Conservation (phyloP, 2,888 invertebrate genomes). For the Hemicrepidius hirtus region DNA sequence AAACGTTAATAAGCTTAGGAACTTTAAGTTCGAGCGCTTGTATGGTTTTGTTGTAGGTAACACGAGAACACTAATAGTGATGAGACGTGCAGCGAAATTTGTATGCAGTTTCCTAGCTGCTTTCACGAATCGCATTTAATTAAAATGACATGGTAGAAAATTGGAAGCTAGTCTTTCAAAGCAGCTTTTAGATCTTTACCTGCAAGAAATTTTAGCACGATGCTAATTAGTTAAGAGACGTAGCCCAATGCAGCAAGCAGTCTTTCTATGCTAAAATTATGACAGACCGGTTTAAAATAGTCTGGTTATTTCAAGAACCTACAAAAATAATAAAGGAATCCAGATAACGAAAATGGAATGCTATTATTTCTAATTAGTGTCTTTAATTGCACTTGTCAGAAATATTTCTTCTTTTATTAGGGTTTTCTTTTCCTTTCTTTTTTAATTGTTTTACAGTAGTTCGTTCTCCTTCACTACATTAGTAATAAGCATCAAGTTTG, state of each 20-base stretch:
- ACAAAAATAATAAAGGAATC: neutral
- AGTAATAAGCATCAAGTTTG: too few species aligned
- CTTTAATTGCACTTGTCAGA: slow-evolving; percentile 4
- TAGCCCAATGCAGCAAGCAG: neutral
- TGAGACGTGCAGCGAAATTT: neutral
- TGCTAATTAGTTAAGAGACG: slow-evolving; percentile 2
- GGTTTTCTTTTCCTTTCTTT: too few species aligned
- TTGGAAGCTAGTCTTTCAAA: neutral
- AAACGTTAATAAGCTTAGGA: slow-evolving; percentile 18
- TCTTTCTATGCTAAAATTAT: neutral
- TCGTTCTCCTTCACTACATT: too few species aligned
- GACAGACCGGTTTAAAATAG: neutral
- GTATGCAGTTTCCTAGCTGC: neutral
- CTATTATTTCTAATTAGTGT: slow-evolving; percentile 9
- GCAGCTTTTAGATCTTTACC: too few species aligned
- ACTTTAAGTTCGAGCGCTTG: neutral
- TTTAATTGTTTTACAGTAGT: too few species aligned
- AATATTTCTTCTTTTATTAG: neutral
- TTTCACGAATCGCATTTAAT: neutral
- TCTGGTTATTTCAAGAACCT: neutral
- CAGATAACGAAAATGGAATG: neutral
- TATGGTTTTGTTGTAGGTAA: slow-evolving; percentile 5
- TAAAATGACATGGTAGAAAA: neutral
- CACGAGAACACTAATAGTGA: neutral
- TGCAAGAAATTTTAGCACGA: neutral